Base-by-base conservation (phyloP, 2,888 invertebrate genomes). In the Sminthurides aquaticus region DNA sequence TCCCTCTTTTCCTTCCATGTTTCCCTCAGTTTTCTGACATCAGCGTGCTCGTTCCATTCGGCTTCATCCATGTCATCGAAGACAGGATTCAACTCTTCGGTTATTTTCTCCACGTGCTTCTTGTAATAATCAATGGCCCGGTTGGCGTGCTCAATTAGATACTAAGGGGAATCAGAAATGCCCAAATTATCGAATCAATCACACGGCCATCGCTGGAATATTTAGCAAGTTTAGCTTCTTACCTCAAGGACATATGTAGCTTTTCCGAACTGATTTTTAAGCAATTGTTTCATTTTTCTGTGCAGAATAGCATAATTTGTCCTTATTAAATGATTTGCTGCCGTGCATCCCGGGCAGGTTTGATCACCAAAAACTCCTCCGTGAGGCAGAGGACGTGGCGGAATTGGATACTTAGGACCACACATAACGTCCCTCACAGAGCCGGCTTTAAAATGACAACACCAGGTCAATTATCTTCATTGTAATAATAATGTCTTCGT, bases 21-120 rank as follows among this genome's bases (percentile, higher is more conserved):
- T 2, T 74, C 68, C 27, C 65, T 55, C 59, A 67, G 62, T 25
- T 61, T 62, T 22, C 67, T 64, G 1, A 74, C 69, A 58, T 70
- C 68, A 22, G 68, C 66, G 56, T 74, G 72, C 48, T 74, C 74
- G 48, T 72, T 69, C 70, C 70, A 72, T 34, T 72, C 71, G n/a
- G 65, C 61, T 49, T 68, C 67, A 56, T 72, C 71, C 49, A 71
- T 22, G 11, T 24, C 59, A 64, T 72, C 72, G 5, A 73, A 29
- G 3, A 65, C 60, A 0, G 71, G 70, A 11, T 62, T 69, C 60
- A 74, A 57, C 60, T 70, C 70, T 1, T 69, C 69, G 2, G 69
- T 29, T 27, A 74, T 62, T 15, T 58, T 59, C 28, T 61, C 34
- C 58, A 72, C 64, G 28, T 71, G 72, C 1, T 63, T 57, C 43